Evolutionary conservation across 2,888 invertebrate species (phyloP), one percentile per base, ranked within the genome.

Genomic region (Pristionchus exspectatus): DNA sequence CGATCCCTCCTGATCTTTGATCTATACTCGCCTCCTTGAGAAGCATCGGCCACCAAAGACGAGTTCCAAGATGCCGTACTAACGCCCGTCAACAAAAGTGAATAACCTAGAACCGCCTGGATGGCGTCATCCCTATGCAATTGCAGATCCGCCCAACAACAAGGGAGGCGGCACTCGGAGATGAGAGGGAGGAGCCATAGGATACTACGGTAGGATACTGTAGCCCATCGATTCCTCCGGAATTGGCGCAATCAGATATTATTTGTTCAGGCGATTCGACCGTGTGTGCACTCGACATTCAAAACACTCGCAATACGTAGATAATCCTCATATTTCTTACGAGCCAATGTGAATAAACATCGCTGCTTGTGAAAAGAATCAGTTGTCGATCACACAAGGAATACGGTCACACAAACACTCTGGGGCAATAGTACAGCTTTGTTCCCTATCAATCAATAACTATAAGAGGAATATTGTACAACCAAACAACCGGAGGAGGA

Each of bases 301-400:
- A 77, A 50, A 44, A 77, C 44, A 77, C 44, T 77, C 77, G 44
- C 10, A 30, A 72, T 72, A 72, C 72, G 72, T 44, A 38, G 77
- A 77, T 24, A 77, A 44, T 77, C 77, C 77, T 38, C 77, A 77
- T 50, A 77, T 44, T 77, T 74, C 74, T 74, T 74, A 74, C 77
- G 12, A 77, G 77, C 44, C 77, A 77, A 77, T 77, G 77, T 77
- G 38, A 77, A 77, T 77, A n/a, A 77, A 77, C 74, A 77, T 77
- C 50, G 77, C 77, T 77, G 77, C 77, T 77, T 77, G 77, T 38
- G 74, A 74, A 24, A 38, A 77, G 44, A 77, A 77, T 38, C 24
- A 77, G 77, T 77, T 77, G 77, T 77, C 44, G 77, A 77, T 77
- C n/a, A 77, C 77, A 77, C 74, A 16, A 21, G 30, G 27, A 10